Percentiles rank a stretch among this genome's conserved stretches.
phyloP scores from a whole-genome alignment of 2,113 vertebrate genomes.

The Pyxicephalus adspersus region DNA sequence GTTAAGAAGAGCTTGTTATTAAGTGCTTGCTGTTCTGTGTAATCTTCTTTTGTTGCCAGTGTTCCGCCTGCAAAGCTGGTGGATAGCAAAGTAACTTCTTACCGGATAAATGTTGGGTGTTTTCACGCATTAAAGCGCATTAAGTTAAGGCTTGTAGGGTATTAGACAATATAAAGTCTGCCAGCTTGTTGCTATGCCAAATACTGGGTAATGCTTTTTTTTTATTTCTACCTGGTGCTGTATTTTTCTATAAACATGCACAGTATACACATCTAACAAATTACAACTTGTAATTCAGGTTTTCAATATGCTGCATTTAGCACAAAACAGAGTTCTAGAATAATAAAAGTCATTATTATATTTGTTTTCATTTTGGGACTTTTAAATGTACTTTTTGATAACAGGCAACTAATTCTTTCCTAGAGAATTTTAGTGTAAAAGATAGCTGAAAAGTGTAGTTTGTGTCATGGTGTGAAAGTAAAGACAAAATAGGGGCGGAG shows the following conservation, averaged over 20 bases:
- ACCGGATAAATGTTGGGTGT: conserved; percentile 50
- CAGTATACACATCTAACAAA: neutral
- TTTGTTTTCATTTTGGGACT: neutral
- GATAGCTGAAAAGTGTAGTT: neutral
- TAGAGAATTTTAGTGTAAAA: neutral
- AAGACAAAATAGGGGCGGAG: neutral
- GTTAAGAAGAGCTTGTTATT: conserved; percentile 26
- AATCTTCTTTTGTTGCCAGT: conserved; percentile 49
- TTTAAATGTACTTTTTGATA: neutral
- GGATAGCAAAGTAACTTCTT: conserved; percentile 52
- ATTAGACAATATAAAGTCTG: conserved; percentile 44
- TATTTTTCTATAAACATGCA: neutral
- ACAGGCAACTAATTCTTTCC: neutral
- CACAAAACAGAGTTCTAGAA: neutral
- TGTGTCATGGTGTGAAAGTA: neutral
- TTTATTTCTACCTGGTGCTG: neutral
- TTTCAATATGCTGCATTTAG: neutral
- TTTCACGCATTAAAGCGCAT: conserved; percentile 54
- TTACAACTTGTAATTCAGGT: conserved; percentile 33
- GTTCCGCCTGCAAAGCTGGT: conserved; percentile 44
- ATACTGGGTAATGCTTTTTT: neutral
- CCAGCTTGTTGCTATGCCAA: conserved; percentile 12
- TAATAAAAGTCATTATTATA: neutral
- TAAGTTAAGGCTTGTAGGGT: conserved; percentile 38
- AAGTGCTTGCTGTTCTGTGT: conserved; percentile 25